Evolutionary conservation across 2,113 vertebrate species (phyloP), one percentile per base, ranked within the genome.

Genomic region (Piaya cayana): DNA sequence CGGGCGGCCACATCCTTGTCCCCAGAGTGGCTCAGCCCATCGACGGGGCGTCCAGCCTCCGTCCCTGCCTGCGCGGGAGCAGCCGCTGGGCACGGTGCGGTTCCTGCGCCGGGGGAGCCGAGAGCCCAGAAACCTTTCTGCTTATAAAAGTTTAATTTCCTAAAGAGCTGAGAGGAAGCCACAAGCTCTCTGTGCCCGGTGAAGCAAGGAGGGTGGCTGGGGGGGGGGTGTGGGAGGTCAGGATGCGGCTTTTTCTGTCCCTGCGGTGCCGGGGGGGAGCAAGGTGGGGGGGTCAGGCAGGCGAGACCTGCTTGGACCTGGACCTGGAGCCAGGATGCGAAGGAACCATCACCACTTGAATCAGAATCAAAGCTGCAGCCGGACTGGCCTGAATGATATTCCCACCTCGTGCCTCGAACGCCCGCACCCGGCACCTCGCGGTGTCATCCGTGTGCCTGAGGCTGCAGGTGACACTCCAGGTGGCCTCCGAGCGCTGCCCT

Each of bases 61-160:
- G 0, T 55, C 62, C 45, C 43, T 86, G 30, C 55, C 87, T 81
- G 72, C 81, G 74, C 72, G 59, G 56, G 47, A 81, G 92, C 93
- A 81, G 93, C 9, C 13, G 3, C 34, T 0, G 22, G 82, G 79
- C 96, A 82, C 64, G 34, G 79, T 79, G 93, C 30, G 96, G 95
- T 92, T 91, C 88, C 81, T 85, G 88, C 1, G 0, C 90, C 1
- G 6, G 56, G 56, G 76, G 88, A 96, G 92, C 79, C 39, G 21
- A 88, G 88, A 92, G 93, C 95, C 87, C 87, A 95, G 95, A 95
- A 97, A 92, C 93, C 79, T 95, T 96, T 95, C 93, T 95, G 93
- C 96, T 97, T 96, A 97, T 97, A 92, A 96, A 97, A 97, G 93
- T 97, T 97, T 97, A 96, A 97, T 97, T 92, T 96, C 96, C 71